Base-by-base conservation (phyloP, 2,888 invertebrate genomes). In the Drosophila multiciliata region DNA sequence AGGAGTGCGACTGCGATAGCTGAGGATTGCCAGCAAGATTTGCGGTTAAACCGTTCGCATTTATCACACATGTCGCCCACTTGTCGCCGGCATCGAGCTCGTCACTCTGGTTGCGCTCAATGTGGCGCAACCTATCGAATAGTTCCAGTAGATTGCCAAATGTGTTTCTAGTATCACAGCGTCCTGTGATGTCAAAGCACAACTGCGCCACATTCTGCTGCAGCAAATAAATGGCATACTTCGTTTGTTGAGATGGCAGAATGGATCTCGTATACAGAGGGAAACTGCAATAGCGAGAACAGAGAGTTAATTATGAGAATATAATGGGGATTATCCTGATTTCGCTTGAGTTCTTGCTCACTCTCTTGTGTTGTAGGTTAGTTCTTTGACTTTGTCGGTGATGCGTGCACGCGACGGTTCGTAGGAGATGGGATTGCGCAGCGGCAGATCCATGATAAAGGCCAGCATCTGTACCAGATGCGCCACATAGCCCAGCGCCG, bases 141-240 rank as follows among this genome's bases (percentile, higher is more conserved):
- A 93, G 78, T 29, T 90, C 82, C 38, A 91, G 65, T 36, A 93
- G 83, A 86, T 92, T 93, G 2, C 91, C 89, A 74, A 93, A 89
- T 0, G 93, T 92, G 38, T 89, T 88, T 15, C 91, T 83, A 55
- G 90, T 70, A 76, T 93, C 92, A 66, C 91, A 91, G 33, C 78
- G 83, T 38, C 90, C 87, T 53, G 86, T 85, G 62, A 91, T 88
- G 71, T 92, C 92, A 55, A 82, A 92, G 75, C 92, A 92, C n/a
- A 99, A 93, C 93, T 99, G 99, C 1, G 97, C 97, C 74, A 99
- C 97, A 91, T 99, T 98, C 93, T 98, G 98, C 94, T 99, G 99
- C 36, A 99, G 93, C 17, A 99, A 94, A 91, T 97, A 99, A 75
- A 99, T 96, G 6, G 96, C 99, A 93, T 98, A 98, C 73, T 97